Percentiles rank a stretch among this genome's conserved stretches.
phyloP scores from a whole-genome alignment of 2,888 invertebrate genomes.

The Linnaemya vulpina region DNA sequence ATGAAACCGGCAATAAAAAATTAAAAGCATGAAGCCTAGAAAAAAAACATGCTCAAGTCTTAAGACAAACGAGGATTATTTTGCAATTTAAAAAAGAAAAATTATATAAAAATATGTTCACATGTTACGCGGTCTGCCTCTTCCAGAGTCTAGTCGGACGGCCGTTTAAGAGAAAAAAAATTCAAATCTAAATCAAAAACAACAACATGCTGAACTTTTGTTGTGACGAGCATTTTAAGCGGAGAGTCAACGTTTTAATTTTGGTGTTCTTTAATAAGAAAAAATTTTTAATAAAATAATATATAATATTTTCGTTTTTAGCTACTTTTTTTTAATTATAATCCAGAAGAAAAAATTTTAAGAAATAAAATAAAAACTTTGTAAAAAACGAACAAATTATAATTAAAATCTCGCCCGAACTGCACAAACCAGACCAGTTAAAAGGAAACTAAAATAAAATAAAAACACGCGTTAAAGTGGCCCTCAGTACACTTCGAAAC shows the following conservation, averaged over 20 bases:
- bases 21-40: conserved; percentile 19
- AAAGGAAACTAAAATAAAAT: conserved; percentile 24
- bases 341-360: neutral
- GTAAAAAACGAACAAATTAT: conserved; percentile 38
- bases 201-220: too few relatives aligned
- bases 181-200: neutral
- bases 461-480: conserved; percentile 47
- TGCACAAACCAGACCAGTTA: neutral
- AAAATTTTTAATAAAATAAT: neutral
- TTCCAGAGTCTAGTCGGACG: conserved; percentile 44
- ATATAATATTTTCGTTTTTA: too few relatives aligned
- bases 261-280: neutral
- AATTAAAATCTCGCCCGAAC: conserved; percentile 53
- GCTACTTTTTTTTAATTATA: too few relatives aligned
- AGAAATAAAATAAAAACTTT: neutral
- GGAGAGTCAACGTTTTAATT: neutral
- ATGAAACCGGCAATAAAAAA: conserved; percentile 44
- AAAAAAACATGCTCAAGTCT: conserved; percentile 27
- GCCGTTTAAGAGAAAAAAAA: conserved; percentile 10
- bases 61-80: conserved; percentile 25
- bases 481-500: conserved; percentile 6
- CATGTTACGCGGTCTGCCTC: conserved; percentile 47
- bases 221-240: neutral
- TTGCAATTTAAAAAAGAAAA: conserved; percentile 12
- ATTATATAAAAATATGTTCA: conserved; percentile 25